Conservation (phyloP, 2,888 invertebrate species). For the Patella caerulea region DNA sequence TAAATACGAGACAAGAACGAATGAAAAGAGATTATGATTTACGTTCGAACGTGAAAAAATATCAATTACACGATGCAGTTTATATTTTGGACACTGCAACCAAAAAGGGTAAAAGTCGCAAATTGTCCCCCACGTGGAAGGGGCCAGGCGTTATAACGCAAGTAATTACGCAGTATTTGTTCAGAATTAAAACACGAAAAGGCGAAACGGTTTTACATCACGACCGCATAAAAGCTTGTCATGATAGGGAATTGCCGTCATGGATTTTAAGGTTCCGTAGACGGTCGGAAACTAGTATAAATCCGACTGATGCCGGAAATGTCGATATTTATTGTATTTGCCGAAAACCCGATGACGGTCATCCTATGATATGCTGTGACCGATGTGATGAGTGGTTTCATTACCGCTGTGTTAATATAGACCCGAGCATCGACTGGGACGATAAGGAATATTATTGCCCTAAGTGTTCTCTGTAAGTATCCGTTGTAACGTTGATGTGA, state of each 20-base stretch:
- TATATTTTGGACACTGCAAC: conserved; percentile 4
- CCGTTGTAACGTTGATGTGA: too few relatives aligned
- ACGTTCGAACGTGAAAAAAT: background rate
- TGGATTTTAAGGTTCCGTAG: conserved; percentile 16
- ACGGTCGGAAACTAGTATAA: too few relatives aligned
- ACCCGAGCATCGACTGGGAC: too few relatives aligned
- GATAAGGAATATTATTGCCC: too few relatives aligned
- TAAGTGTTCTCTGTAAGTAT: too few relatives aligned
- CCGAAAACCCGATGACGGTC: too few relatives aligned
- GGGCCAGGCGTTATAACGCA: conserved; percentile 30
- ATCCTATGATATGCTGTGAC: too few relatives aligned
- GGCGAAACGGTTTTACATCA: conserved; percentile 21
- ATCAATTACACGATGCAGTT: background rate
- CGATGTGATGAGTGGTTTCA: too few relatives aligned
- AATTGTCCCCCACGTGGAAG: conserved; percentile 28
- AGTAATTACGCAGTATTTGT: conserved; percentile 25
- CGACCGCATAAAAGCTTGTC: conserved; percentile 27
- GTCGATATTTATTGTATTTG: too few relatives aligned
- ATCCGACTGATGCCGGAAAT: too few relatives aligned
- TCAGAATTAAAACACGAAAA: conserved; percentile 16
- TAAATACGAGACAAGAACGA: background rate
- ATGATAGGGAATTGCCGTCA: conserved; percentile 19
- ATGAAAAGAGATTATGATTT: conserved; percentile 16
- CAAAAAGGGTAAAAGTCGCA: conserved; percentile 22
- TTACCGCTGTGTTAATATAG: too few relatives aligned